Percentiles rank a stretch among this genome's conserved stretches.
These are phyloP conservation scores for Oryzias curvinotus DNA, from an alignment of 2,113 vertebrate genomes.

Conservation along the genomic window DNA sequence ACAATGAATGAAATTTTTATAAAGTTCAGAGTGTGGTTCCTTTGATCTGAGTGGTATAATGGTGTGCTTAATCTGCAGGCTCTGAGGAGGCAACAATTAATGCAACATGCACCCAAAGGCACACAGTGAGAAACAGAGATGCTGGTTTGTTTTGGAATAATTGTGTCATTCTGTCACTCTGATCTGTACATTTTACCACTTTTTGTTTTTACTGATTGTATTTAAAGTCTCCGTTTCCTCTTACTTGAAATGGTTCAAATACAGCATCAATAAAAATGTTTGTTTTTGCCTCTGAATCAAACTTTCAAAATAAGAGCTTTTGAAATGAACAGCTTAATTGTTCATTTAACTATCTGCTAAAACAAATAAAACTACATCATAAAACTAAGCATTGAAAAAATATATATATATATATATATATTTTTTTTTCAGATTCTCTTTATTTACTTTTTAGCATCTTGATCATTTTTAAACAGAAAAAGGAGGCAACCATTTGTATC, in stretches of 20 bases:
- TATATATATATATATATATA: too few species aligned
- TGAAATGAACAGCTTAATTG: not conserved
- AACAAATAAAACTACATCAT: too few species aligned
- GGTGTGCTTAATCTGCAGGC: constrained; percentile 72
- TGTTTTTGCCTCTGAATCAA: not conserved
- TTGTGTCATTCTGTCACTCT: constrained; percentile 54
- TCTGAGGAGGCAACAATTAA: constrained; percentile 79
- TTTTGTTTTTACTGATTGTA: constrained; percentile 38
- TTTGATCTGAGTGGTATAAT: constrained; percentile 78
- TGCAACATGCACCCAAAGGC: constrained; percentile 71
- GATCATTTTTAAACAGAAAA: too few species aligned
- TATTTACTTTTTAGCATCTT: too few species aligned
- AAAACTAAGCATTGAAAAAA: too few species aligned
- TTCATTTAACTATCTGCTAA: too few species aligned
- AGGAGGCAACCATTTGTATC: too few species aligned
- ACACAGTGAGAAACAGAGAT: constrained; percentile 36
- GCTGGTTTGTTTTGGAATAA: constrained; percentile 49
- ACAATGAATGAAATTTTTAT: constrained; percentile 83
- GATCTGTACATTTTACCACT: constrained; percentile 41
- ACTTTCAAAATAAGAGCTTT: too few species aligned
- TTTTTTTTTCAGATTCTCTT: too few species aligned
- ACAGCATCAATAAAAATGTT: not conserved
- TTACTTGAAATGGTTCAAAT: constrained; percentile 1
- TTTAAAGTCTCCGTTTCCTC: constrained; percentile 15
- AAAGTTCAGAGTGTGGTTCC: constrained; percentile 75